phyloP scores from a whole-genome alignment of 2,797 vertebrate genomes.

The Poliocrania exsul region DNA sequence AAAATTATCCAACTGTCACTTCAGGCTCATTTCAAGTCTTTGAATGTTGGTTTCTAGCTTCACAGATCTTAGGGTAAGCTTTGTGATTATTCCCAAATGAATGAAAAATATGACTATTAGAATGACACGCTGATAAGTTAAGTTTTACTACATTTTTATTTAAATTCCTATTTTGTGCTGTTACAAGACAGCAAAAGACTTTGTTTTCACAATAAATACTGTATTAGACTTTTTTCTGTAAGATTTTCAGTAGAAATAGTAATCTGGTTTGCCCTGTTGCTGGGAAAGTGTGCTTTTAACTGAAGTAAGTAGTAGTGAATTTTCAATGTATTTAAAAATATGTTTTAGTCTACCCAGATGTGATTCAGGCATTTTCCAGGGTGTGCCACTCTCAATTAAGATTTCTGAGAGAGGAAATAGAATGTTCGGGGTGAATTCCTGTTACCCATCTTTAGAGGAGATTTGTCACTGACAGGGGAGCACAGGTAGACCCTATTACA shows the following conservation, averaged over 20 bases:
- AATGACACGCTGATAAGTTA: background rate
- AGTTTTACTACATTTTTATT: background rate
- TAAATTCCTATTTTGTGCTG: background rate
- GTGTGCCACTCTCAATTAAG: background rate
- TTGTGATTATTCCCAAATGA: background rate
- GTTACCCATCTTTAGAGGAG: background rate
- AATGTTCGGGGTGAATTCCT: background rate
- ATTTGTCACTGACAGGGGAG: background rate
- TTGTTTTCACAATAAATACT: background rate
- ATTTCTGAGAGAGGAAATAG: background rate
- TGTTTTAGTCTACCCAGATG: background rate
- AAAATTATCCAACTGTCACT: background rate
- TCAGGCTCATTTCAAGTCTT: background rate
- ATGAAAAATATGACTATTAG: background rate
- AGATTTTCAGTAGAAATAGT: background rate
- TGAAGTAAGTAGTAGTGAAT: background rate
- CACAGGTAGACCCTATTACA: fast-evolving
- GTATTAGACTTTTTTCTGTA: background rate
- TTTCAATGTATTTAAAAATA: background rate
- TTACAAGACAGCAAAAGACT: background rate
- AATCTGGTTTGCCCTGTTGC: background rate
- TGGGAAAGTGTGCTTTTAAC: background rate
- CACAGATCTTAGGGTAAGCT: background rate
- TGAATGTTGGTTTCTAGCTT: background rate
- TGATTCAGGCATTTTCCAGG: background rate